Evolutionary conservation across 2,888 invertebrate species (phyloP).

Genomic region (Carcina quercana): DNA sequence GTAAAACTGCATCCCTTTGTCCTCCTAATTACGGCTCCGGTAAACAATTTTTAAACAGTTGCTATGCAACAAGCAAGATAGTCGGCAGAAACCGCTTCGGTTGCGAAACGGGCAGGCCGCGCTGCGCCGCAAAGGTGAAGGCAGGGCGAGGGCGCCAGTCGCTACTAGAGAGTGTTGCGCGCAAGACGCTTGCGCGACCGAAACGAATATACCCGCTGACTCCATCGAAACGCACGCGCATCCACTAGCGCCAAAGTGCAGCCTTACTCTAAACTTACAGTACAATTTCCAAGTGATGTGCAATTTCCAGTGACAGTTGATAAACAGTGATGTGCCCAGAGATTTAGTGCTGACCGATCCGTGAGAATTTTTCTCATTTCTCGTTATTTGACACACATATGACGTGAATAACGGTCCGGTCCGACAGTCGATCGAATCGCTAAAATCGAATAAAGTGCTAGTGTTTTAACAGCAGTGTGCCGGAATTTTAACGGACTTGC

Average conservation of each 20-base stretch:
- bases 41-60: constrained; percentile 38
- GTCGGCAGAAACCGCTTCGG: constrained; percentile 58
- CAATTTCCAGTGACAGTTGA: constrained; percentile 17
- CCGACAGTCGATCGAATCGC: constrained; percentile 63
- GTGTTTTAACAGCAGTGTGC: constrained; percentile 61
- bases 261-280: constrained; percentile 36
- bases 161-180: constrained; percentile 56
- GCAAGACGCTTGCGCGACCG: constrained; percentile 42
- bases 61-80: constrained; percentile 70
- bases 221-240: constrained; percentile 34
- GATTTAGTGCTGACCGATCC: constrained; percentile 32
- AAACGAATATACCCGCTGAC: constrained; percentile 17
- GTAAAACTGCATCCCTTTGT: constrained; percentile 8
- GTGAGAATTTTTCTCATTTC: constrained; percentile 54
- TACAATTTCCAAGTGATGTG: constrained; percentile 17
- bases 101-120: constrained; percentile 53
- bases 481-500: constrained; percentile 71
- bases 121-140: constrained; percentile 48
- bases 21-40: constrained; percentile 10
- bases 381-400: constrained; percentile 65
- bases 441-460: constrained; percentile 65
- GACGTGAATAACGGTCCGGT: constrained; percentile 68
- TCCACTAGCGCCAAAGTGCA: constrained; percentile 21
- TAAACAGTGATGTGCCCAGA: no score
- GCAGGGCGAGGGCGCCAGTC: constrained; percentile 52